phyloP scores from a whole-genome alignment of 1,140 invertebrate genomes.

The Aleiodes sp. region DNA sequence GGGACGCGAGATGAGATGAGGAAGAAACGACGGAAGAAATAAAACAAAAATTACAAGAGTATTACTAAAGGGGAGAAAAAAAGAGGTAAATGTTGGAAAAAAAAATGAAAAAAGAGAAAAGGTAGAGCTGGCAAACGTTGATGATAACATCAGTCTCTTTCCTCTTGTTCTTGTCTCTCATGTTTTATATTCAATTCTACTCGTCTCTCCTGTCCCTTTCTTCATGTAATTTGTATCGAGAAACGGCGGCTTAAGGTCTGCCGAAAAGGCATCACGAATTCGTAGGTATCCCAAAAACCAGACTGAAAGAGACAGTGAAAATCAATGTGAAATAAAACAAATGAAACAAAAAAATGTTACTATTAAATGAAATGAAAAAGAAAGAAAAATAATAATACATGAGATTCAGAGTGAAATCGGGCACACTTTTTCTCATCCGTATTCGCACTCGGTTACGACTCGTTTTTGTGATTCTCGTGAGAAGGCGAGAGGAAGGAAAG shows the following conservation, averaged over 20 bases:
- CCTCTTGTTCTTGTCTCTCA: conserved; percentile 38
- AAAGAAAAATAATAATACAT: conserved; percentile 15
- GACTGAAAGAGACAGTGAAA: conserved; percentile 21
- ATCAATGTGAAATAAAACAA: conserved; percentile 9
- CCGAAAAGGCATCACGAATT: conserved; percentile 37
- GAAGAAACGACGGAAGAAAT: conserved; percentile 19
- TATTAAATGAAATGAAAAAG: not conserved
- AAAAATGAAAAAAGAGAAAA: conserved; percentile 39
- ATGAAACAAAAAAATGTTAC: not conserved
- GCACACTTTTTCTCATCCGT: conserved; percentile 36
- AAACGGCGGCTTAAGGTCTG: conserved; percentile 41
- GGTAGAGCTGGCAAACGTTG: conserved; percentile 42
- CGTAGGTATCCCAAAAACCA: conserved; percentile 16
- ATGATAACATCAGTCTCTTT: conserved; percentile 59
- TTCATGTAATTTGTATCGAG: conserved; percentile 59
- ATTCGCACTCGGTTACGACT: conserved; percentile 41
- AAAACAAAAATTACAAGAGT: conserved; percentile 22
- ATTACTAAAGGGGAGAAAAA: conserved; percentile 25
- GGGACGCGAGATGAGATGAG: conserved; percentile 25
- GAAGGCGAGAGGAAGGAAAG: conserved; percentile 22
- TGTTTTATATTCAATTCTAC: conserved; percentile 26
- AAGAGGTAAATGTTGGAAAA: conserved; percentile 21
- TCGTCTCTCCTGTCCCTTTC: conserved; percentile 41
- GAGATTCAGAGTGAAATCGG: conserved; percentile 31
- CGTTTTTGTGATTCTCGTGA: conserved; percentile 43